These are phyloP conservation scores for Volucella inanis DNA, from an alignment of 2,888 invertebrate species.

Conservation along the genomic window DNA sequence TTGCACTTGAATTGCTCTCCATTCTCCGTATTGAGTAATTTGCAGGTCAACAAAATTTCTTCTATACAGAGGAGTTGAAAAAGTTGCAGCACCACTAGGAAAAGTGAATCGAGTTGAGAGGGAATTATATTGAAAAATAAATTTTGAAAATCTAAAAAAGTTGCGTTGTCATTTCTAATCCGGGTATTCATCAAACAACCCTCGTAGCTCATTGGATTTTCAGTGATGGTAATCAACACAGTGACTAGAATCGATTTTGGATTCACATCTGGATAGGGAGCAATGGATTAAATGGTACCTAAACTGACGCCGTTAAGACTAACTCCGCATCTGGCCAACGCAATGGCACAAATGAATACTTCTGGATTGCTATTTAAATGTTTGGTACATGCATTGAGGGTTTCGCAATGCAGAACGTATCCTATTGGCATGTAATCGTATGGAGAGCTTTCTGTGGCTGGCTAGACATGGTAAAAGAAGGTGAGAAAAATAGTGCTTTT, in stretches of 20 bases:
- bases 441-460: conserved; percentile 90
- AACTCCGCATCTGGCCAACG: conserved; percentile 87
- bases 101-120: no score
- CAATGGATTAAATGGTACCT: conserved; percentile 86
- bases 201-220: conserved; percentile 89
- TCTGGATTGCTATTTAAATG: conserved; percentile 85
- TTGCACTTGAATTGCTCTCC: no score
- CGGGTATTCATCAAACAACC: no score
- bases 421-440: conserved; percentile 86
- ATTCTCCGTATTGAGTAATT: no score
- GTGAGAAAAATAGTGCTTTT: conserved; percentile 61
- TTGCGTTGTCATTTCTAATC: no score
- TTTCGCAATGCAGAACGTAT: conserved; percentile 84
- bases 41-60: no score
- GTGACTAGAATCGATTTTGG: conserved; percentile 89
- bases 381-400: conserved; percentile 86
- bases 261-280: conserved; percentile 88
- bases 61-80: no score
- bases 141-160: no score
- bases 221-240: conserved; percentile 89
- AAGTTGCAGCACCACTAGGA: no score
- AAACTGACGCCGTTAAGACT: conserved; percentile 90
- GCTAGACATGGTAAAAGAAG: conserved; percentile 82
- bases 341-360: conserved; percentile 86
- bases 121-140: no score